Evolutionary conservation across 2,113 vertebrate genomes (phyloP).

Genomic region (Daboia siamensis): DNA sequence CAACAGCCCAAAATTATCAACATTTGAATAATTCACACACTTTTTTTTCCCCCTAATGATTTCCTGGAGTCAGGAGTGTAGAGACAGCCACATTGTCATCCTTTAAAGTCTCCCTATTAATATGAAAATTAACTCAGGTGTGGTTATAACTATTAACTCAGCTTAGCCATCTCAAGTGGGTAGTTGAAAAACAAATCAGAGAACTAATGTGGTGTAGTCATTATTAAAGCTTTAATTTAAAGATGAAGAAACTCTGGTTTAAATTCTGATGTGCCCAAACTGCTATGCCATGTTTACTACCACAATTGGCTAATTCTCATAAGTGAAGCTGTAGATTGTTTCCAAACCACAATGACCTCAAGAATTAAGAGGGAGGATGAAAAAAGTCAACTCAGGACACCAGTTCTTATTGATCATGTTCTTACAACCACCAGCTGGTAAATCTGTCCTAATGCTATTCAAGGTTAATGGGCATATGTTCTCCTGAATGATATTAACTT

Average conservation of each 20-base stretch:
- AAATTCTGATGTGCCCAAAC: not conserved
- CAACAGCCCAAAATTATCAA: not conserved
- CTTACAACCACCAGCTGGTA: not conserved
- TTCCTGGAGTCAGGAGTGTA: not conserved
- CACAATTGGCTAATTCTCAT: not conserved
- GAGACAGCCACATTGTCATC: not conserved
- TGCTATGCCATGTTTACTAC: not conserved
- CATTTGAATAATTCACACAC: slow-evolving; percentile 9
- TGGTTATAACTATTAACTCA: not conserved
- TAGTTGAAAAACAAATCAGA: not conserved
- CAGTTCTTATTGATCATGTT: not conserved
- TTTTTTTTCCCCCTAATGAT: not conserved
- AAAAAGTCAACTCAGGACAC: not conserved
- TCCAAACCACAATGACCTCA: not conserved
- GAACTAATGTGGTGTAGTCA: not conserved
- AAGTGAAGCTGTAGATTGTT: not conserved
- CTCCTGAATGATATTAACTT: not conserved
- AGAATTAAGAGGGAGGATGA: not conserved
- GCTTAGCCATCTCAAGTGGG: not conserved
- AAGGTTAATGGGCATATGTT: not conserved
- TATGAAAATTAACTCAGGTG: slow-evolving; percentile 8
- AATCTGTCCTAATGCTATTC: not conserved
- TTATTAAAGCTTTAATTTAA: not conserved
- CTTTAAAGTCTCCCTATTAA: not conserved
- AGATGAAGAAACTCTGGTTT: not conserved